A percentile compares a stretch with the other conserved stretches of the same genome.
Conservation (phyloP, 2,797 vertebrate genomes). For the Myripristis jacobus region DNA sequence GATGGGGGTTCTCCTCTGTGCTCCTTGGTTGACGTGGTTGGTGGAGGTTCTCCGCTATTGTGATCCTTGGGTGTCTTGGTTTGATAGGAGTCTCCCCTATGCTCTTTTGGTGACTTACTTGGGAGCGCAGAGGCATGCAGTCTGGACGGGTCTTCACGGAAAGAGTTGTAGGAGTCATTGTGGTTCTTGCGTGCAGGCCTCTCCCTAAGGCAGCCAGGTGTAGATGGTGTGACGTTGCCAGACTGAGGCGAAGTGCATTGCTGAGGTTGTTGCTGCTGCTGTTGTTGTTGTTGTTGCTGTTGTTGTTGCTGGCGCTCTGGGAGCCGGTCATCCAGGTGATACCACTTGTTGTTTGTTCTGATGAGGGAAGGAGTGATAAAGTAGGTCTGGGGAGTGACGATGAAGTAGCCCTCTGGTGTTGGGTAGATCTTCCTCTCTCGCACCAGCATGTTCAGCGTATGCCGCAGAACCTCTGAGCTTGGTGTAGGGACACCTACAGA, state of each 20-base stretch:
- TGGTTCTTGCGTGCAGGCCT: conserved; percentile 95
- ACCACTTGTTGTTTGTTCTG: conserved; percentile 99
- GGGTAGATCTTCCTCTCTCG: conserved; percentile 99
- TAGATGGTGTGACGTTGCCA: conserved; percentile 92
- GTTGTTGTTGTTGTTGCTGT: conserved; percentile 81
- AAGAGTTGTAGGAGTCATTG: conserved; percentile 95
- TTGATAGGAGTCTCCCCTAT: conserved; percentile 78
- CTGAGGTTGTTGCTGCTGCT: conserved; percentile 76
- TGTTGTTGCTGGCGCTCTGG: conserved; percentile 86
- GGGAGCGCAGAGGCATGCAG: conserved; percentile 91
- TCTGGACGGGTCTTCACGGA: conserved; percentile 92
- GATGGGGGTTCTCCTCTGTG: conserved; percentile 85
- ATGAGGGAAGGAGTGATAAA: conserved; percentile 99
- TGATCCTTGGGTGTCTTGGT: conserved; percentile 85
- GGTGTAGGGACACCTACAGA: conserved; percentile 95
- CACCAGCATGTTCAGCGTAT: conserved; percentile 98
- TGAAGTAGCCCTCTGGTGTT: conserved; percentile 98
- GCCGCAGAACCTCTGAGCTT: conserved; percentile 96
- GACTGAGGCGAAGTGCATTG: conserved; percentile 96
- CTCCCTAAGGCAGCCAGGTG: conserved; percentile 94
- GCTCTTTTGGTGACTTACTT: conserved; percentile 90
- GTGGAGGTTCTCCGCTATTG: conserved; percentile 79
- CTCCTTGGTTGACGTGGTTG: conserved; percentile 88
- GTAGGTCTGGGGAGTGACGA: conserved; percentile 98
- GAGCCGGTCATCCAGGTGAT: conserved; percentile 98